Evolutionary conservation across 2,797 vertebrate species (phyloP).

Genomic region (Eidolon dupreanum): DNA sequence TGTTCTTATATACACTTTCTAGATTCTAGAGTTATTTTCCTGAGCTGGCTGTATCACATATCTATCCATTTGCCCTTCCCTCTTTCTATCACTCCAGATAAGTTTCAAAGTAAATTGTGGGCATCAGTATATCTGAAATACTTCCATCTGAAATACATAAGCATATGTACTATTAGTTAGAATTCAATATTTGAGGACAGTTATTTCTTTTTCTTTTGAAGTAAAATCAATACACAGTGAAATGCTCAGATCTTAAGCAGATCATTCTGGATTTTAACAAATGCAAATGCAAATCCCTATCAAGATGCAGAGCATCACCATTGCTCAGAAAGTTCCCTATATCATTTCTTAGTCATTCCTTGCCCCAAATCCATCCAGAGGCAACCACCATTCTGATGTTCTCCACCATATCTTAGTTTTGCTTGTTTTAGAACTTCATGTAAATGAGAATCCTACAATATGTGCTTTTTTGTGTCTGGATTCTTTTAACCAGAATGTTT

Average conservation of each 20-base stretch:
- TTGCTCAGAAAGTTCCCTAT: background rate
- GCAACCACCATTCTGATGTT: background rate
- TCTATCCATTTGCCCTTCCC: background rate
- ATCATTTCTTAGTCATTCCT: background rate
- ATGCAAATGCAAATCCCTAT: background rate
- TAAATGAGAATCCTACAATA: background rate
- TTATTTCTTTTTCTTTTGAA: background rate
- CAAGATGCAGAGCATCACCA: background rate
- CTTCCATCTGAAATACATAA: background rate
- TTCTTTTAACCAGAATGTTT: background rate
- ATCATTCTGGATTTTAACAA: background rate
- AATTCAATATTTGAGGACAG: background rate
- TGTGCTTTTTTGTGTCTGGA: background rate
- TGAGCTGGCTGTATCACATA: background rate
- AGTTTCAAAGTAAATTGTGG: background rate
- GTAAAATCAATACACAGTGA: background rate
- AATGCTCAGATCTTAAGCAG: background rate
- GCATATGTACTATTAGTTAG: background rate
- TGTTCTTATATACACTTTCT: background rate
- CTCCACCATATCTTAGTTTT: background rate
- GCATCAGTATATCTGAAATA: background rate
- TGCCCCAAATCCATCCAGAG: background rate
- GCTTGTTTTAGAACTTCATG: background rate
- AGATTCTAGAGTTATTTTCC: background rate
- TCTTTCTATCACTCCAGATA: background rate